Conservation (phyloP, 2,797 vertebrate species). For the Chrysocyon brachyurus region DNA sequence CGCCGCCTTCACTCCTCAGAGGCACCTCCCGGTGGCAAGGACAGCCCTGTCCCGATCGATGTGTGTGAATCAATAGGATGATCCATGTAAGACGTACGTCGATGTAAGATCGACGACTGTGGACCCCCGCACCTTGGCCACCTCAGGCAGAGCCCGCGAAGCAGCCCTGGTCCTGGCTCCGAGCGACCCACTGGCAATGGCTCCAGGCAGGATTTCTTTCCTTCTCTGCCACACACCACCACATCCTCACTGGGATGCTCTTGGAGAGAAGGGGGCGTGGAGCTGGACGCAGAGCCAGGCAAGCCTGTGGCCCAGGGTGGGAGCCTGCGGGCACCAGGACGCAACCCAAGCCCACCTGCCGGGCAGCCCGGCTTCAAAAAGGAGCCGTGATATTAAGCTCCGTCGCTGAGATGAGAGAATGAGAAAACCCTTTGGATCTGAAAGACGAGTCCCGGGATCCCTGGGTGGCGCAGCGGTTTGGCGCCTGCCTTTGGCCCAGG, state of each 20-base stretch:
- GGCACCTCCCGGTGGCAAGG: background rate
- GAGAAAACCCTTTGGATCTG: background rate
- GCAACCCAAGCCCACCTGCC: too few relatives aligned
- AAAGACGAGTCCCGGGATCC: background rate
- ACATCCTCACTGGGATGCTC: background rate
- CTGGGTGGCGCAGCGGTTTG: too few relatives aligned
- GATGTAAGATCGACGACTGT: too few relatives aligned
- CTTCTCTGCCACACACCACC: background rate
- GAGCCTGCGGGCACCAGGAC: fast-evolving
- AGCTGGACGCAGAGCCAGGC: background rate
- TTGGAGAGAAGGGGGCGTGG: fast-evolving
- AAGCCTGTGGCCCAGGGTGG: too few relatives aligned
- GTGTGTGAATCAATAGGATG: background rate
- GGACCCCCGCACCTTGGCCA: fast-evolving
- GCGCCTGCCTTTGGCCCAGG: too few relatives aligned
- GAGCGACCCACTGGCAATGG: background rate
- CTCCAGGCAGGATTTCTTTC: background rate
- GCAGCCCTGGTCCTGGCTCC: background rate
- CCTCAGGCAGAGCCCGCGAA: fast-evolving
- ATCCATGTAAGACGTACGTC: background rate
- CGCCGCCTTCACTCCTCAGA: fast-evolving
- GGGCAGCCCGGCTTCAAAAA: background rate
- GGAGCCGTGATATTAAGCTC: fast-evolving
- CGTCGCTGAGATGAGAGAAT: background rate
- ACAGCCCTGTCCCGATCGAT: fast-evolving